A percentile compares a stretch with the other conserved stretches of the same genome.
These are phyloP conservation scores for Plemyria rubiginata DNA, from an alignment of 2,888 invertebrate species.

Conservation along the genomic window DNA sequence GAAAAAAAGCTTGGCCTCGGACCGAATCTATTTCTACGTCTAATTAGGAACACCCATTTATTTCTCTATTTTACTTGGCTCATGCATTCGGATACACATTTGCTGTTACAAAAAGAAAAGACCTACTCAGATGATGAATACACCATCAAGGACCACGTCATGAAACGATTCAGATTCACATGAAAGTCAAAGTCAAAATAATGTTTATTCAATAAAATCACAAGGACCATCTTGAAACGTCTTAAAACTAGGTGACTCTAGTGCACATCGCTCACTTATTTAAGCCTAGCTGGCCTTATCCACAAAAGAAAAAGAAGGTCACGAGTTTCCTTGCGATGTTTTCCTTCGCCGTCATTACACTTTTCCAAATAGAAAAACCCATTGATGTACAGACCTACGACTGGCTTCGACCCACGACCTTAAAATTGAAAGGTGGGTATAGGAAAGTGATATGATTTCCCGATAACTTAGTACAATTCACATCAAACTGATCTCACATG, in stretches of 20 bases:
- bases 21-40: slow-evolving; percentile 5
- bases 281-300: not conserved
- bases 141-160: no score
- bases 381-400: not conserved
- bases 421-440: not conserved
- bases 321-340: not conserved
- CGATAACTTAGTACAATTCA: not conserved
- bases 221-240: no score
- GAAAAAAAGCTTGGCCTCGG: slow-evolving; percentile 15
- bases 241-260: no score
- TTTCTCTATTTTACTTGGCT: not conserved
- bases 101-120: not conserved
- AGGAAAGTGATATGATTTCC: not conserved
- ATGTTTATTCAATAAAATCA: no score
- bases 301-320: not conserved
- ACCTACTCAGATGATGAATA: not conserved
- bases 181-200: no score
- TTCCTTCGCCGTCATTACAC: not conserved
- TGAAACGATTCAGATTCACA: no score
- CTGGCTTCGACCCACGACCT: not conserved
- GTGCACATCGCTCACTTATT: no score
- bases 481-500: slow-evolving; percentile 1
- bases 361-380: not conserved
- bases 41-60: slow-evolving; percentile 1
- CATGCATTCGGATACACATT: not conserved